Conservation (phyloP, 2,797 vertebrate genomes). For the Poeciliopsis infans region DNA sequence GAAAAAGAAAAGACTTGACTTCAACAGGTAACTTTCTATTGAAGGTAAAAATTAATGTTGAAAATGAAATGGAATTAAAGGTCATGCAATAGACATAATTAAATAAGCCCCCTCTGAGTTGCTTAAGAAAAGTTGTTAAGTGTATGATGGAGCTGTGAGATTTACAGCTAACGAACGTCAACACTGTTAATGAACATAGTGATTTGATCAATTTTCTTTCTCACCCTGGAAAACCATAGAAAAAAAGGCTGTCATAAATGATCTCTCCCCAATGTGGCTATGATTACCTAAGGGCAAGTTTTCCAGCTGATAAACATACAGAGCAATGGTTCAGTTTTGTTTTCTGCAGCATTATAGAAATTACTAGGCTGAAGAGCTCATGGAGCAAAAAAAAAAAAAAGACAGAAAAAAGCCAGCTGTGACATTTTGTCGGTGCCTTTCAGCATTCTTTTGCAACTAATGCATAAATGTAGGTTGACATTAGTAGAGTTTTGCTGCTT, state of each 20-base stretch:
- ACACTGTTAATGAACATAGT: background rate
- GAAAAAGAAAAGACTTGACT: background rate
- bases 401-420: background rate
- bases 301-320: conserved; percentile 16
- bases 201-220: background rate
- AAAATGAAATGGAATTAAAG: background rate
- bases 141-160: background rate
- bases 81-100: background rate
- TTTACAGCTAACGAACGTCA: background rate
- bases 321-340: conserved; percentile 11
- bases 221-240: background rate
- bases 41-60: background rate
- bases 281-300: background rate
- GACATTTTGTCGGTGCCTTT: conserved; percentile 18
- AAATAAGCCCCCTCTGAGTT: background rate
- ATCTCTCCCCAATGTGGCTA: background rate
- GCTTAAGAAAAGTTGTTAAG: background rate
- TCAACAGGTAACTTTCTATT: background rate
- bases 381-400: background rate
- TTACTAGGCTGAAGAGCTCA: background rate
- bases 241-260: background rate
- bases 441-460: background rate
- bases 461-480: conserved; percentile 4
- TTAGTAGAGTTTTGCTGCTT: background rate
- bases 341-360: conserved; percentile 8